Evolutionary conservation across 2,797 vertebrate genomes (phyloP).

Genomic region (Erpetoichthys calabaricus): DNA sequence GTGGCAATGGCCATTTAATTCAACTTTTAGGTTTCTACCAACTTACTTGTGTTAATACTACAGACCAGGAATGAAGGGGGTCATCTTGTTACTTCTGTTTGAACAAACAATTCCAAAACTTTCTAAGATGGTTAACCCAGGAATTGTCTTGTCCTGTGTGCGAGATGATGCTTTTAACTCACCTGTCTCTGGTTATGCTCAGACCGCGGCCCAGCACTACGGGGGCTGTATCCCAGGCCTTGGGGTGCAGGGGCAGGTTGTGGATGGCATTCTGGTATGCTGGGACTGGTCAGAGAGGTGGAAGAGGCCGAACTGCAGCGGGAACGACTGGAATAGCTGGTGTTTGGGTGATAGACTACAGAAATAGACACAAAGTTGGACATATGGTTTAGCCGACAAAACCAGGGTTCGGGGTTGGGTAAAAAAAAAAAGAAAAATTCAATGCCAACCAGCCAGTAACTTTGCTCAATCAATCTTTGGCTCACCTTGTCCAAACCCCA

Average conservation of each 20-base stretch:
- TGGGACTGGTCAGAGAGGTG: slow-evolving; percentile 36
- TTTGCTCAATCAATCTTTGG: background rate
- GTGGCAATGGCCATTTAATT: too few species aligned
- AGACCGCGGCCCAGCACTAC: slow-evolving; percentile 22
- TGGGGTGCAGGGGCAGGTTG: slow-evolving; percentile 35
- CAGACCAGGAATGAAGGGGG: too few species aligned
- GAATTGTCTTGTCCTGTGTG: background rate
- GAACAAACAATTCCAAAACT: background rate
- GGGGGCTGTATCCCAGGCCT: slow-evolving; percentile 25
- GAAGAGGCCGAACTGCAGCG: slow-evolving; percentile 63
- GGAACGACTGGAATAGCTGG: slow-evolving; percentile 72
- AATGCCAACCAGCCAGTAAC: fast-evolving
- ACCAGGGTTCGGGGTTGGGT: too few species aligned
- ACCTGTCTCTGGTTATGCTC: slow-evolving; percentile 64
- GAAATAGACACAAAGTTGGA: background rate
- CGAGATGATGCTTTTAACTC: slow-evolving; percentile 10
- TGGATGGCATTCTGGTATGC: slow-evolving; percentile 24
- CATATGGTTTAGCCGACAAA: background rate
- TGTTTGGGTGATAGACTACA: slow-evolving; percentile 82
- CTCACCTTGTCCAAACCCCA: slow-evolving; percentile 77
- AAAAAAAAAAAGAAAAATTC: too few species aligned
- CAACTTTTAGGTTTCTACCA: too few species aligned
- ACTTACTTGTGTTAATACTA: too few species aligned
- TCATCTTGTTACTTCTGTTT: background rate
- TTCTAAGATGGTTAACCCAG: background rate